These are phyloP conservation scores for Mesopsocus fuscifrons DNA, from an alignment of 2,888 invertebrate genomes.

Conservation along the genomic window DNA sequence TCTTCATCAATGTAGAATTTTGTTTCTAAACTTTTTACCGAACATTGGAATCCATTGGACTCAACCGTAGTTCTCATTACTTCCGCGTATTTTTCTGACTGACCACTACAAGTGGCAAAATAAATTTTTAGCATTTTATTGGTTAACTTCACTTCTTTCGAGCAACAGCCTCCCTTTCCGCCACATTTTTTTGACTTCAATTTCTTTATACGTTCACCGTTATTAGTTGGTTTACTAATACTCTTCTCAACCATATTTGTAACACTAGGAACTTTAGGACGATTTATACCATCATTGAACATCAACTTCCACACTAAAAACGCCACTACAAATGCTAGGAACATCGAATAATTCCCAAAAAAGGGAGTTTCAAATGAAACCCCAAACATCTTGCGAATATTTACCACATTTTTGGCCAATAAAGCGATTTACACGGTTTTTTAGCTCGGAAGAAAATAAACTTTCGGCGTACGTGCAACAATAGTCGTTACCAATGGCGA, in stretches of 20 bases:
- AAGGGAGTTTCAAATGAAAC: no score
- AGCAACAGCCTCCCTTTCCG: not conserved
- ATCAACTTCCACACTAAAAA: no score
- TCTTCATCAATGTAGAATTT: not conserved
- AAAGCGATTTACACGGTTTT: no score
- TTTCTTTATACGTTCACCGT: not conserved
- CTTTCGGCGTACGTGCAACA: no score
- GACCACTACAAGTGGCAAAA: not conserved
- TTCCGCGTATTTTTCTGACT: not conserved
- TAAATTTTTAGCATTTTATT: not conserved
- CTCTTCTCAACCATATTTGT: not conserved
- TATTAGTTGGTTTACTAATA: not conserved
- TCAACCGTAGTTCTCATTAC: not conserved
- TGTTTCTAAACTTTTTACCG: not conserved
- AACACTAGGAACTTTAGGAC: no score
- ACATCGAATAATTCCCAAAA: no score
- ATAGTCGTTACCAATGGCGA: no score
- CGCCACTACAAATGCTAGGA: no score
- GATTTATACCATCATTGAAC: no score
- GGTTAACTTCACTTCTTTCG: not conserved
- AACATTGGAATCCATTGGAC: not conserved
- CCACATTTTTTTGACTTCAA: not conserved
- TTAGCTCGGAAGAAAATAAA: no score
- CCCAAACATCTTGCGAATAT: no score
- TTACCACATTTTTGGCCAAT: no score